phyloP scores from a whole-genome alignment of 2,113 vertebrate species.

The Cnemophilus loriae region DNA sequence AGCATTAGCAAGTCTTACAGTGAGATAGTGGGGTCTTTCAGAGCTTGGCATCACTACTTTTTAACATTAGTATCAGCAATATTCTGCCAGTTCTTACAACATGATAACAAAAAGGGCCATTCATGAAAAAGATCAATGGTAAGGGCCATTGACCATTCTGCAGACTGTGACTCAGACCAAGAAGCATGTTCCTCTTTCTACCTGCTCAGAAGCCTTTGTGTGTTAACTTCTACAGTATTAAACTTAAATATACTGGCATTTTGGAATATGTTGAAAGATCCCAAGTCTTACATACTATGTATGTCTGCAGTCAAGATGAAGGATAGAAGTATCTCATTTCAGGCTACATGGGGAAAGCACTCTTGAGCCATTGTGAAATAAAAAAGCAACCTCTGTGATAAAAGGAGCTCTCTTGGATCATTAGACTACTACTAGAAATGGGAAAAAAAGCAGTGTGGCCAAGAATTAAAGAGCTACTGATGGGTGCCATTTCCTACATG shows the following conservation, averaged over 20 bases:
- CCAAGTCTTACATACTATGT: not conserved
- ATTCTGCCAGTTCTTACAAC: not conserved
- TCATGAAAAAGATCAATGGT: not conserved
- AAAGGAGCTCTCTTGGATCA: not conserved
- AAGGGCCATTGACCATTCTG: not conserved
- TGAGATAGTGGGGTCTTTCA: not conserved
- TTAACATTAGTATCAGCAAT: not conserved
- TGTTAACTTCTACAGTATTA: not conserved
- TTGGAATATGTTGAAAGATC: not conserved
- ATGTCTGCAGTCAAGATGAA: not conserved
- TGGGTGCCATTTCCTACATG: not conserved
- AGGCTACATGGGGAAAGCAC: not conserved
- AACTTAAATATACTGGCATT: not conserved
- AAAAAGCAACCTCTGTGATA: not conserved
- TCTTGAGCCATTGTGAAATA: not conserved
- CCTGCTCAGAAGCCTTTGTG: not conserved
- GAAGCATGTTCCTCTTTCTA: not conserved
- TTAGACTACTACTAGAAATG: not conserved
- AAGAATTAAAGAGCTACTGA: not conserved
- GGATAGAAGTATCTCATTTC: not conserved
- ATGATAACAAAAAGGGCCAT: not conserved
- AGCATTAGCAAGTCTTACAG: not conserved
- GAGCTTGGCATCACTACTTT: not conserved
- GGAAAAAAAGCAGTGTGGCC: not conserved
- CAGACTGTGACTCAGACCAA: not conserved